phyloP scores from a whole-genome alignment of 1,140 invertebrate genomes.

The Aphelenchoides avenae region DNA sequence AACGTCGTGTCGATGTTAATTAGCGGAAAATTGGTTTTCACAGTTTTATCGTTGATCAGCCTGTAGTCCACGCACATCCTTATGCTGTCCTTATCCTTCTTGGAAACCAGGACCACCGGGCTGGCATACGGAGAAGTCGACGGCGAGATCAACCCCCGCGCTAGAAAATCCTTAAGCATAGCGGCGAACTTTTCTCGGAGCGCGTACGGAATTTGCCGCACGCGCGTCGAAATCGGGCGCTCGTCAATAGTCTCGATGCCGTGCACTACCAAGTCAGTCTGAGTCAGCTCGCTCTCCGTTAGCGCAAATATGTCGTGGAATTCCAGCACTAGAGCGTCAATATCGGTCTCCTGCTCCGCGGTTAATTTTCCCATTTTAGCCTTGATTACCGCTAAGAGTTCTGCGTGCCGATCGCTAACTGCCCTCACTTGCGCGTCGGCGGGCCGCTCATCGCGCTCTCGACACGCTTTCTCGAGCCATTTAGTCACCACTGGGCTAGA shows the following conservation, averaged over 20 bases:
- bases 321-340: not conserved
- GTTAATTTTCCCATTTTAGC: too few relatives aligned
- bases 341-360: too few relatives aligned
- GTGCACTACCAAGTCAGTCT: slow-evolving; percentile 44
- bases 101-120: slow-evolving; percentile 63
- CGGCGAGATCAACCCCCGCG: slow-evolving; percentile 39
- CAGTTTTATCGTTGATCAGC: slow-evolving; percentile 60
- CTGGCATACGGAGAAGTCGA: slow-evolving; percentile 62
- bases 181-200: slow-evolving; percentile 17
- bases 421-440: too few relatives aligned
- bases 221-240: slow-evolving; percentile 30
- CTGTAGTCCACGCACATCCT: slow-evolving; percentile 63
- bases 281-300: slow-evolving; percentile 65
- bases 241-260: slow-evolving; percentile 46
- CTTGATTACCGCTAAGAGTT: too few relatives aligned
- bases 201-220: slow-evolving; percentile 20
- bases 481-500: too few relatives aligned
- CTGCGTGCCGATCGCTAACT: too few relatives aligned
- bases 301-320: slow-evolving; percentile 54
- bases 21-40: slow-evolving; percentile 63
- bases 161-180: slow-evolving; percentile 24
- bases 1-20: slow-evolving; percentile 63
- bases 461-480: too few relatives aligned
- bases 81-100: slow-evolving; percentile 62
- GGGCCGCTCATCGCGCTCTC: too few relatives aligned